Base-by-base conservation (phyloP, 2,888 invertebrate genomes). In the Nebria brevicollis region DNA sequence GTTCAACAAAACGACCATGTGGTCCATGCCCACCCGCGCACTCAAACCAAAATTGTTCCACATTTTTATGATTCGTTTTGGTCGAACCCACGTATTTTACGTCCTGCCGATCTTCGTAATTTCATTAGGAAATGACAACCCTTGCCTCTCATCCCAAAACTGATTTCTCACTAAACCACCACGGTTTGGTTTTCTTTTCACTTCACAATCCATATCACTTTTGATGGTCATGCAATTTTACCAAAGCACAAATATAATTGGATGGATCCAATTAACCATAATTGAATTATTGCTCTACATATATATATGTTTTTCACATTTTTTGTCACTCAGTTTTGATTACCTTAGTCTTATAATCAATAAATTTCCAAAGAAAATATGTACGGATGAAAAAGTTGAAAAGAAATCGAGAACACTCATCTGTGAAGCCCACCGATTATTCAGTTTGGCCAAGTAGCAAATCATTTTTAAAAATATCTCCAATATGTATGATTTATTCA, bases 51-150 rank as follows among this genome's bases (percentile, higher is more conserved):
- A 54, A 77, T 72, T 77, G 64, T 72, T 43, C 72, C 77, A 72
- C 43, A 77, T 72, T 77, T 77, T 77, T 77, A 77, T 72, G 77
- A 77, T 77, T 77, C 77, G 72, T 54, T 77, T 54, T 77, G 68
- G 72, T 77, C 13, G 54, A 8, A 8, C 13, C 54, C 54, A 77
- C 77, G 72, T 43, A 64, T 72, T 54, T 70, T 43, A 54, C 70
- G 72, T 72, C 72, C 72, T 25, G 54, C 54, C 25, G 70, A 72
- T 64, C 34, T 77, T 70, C 26, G 72, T 77, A 72, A 77, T 77
- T 70, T 70, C 70, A 70, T 70, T 70, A 70, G 11, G 34, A 70
- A 26, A 70, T 70, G 25, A 70, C 70, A 8, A 54, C 54, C 54
- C 54, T 43, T 43, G 20, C 20, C 20, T 20, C 20, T 34, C 34